These are phyloP conservation scores for Synergus itoensis DNA, from an alignment of 2,888 invertebrate species.

Conservation along the genomic window DNA sequence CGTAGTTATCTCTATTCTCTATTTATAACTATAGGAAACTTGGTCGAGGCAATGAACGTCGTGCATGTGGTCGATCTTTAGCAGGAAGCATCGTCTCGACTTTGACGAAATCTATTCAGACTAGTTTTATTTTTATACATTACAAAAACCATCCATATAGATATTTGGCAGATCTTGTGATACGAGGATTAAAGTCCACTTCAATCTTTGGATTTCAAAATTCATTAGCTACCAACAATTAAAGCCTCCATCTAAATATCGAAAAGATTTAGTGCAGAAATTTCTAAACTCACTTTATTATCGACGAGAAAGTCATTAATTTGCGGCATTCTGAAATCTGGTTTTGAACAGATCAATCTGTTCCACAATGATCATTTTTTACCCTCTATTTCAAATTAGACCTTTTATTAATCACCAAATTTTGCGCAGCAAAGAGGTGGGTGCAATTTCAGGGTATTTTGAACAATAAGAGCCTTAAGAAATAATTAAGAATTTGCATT, in stretches of 20 bases:
- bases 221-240: neutral
- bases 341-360: neutral
- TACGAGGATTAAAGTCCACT: neutral
- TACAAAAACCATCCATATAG: neutral
- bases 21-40: constrained; percentile 37
- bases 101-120: neutral
- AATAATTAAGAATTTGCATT: constrained; percentile 21
- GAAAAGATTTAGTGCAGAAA: too few relatives aligned
- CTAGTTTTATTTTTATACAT: neutral
- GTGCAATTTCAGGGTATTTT: neutral
- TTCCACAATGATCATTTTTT: neutral
- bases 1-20: constrained; percentile 18
- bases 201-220: neutral
- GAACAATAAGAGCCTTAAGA: neutral
- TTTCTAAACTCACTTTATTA: too few relatives aligned
- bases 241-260: neutral
- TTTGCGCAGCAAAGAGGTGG: neutral
- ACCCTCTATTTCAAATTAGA: neutral
- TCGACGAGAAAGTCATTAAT: too few relatives aligned
- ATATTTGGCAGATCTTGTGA: neutral
- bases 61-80: constrained; percentile 2
- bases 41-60: constrained; percentile 31
- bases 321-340: too few relatives aligned
- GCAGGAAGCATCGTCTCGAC: constrained; percentile 1
- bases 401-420: neutral